Base-by-base conservation (phyloP, 2,888 invertebrate genomes). In the Lomographa bimaculata region DNA sequence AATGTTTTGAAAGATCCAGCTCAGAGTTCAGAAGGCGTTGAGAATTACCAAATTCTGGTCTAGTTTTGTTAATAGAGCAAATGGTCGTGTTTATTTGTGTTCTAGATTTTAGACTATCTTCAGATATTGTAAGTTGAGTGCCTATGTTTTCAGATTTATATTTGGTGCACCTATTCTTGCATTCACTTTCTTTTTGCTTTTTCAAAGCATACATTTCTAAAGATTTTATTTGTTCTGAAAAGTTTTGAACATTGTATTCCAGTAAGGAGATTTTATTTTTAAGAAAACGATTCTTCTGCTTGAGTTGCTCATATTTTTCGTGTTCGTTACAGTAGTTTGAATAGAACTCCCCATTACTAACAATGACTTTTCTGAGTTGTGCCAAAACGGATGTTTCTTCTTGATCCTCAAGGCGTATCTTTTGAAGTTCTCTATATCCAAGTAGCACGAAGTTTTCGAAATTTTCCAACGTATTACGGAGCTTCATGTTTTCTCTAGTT, bases 231-330 rank as follows among this genome's bases (percentile, higher is more conserved):
- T 77, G 68, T 21, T 70, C 60, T 17, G 50, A 44, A 2, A 60
- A 36, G 14, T 54, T 51, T 32, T 60, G 45, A 30, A 74, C 57
- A 38, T 70, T 63, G 18, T 48, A 66, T 46, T 71, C 68, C 21
- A 82, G 55, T 47, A 79, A 64, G 7, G 30, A 54, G 14, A 79
- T 56, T 57, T 75, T 79, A 37, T 63, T 73, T 26, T 43, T 63
- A 1, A 81, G 47, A 48, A 74, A 82, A 25, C 62, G 49, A 44
- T 73, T 79, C 32, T 53, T 74, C 38, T 73, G 73, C 57, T 78
- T 66, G 1, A 75, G 46, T 48, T 61, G 67, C 9, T 44, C 18
- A 14, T 58, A 63, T 44, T 50, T 63, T 32, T 68, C 59, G 7
- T 42, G 54, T 54, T 76, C 70, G 36, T 71, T 76, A 26, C 43